Percentiles rank a stretch among this genome's conserved stretches.
phyloP scores from a whole-genome alignment of 2,888 invertebrate species.

The Diarsia rubi region DNA sequence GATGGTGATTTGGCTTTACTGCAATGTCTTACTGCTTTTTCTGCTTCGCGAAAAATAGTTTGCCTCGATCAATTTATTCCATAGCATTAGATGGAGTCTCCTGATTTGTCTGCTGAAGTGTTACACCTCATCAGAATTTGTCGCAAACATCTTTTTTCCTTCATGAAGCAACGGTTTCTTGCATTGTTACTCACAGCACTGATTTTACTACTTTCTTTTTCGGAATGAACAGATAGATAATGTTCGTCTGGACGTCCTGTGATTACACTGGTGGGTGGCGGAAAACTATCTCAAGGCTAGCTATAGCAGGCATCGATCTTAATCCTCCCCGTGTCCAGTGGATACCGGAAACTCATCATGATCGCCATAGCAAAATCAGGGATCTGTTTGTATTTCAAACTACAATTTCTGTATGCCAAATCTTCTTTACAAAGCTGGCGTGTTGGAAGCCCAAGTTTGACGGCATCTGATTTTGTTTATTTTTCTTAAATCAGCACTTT shows the following conservation, averaged over 20 bases:
- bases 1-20: background rate
- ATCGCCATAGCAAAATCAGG: background rate
- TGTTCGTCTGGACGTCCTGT: slow-evolving; percentile 15
- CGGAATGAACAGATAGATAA: background rate
- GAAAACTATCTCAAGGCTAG: slow-evolving; percentile 51
- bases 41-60: background rate
- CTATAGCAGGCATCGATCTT: slow-evolving; percentile 35
- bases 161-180: background rate
- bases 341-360: background rate
- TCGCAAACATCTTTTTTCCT: background rate
- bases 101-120: background rate
- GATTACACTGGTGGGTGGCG: slow-evolving; percentile 28
- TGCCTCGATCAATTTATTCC: background rate
- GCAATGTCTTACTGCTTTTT: background rate
- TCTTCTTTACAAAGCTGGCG: background rate
- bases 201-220: background rate
- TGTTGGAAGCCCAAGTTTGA: background rate
- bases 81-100: background rate
- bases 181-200: background rate
- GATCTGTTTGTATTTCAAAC: background rate
- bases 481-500: background rate
- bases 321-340: slow-evolving; percentile 4
- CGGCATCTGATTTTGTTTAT: too few relatives aligned
- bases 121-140: background rate
- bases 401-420: background rate